Evolutionary conservation across 1,140 invertebrate species (phyloP), one percentile per base, ranked within the genome.

Genomic region (Hylaeus volcanicus): DNA sequence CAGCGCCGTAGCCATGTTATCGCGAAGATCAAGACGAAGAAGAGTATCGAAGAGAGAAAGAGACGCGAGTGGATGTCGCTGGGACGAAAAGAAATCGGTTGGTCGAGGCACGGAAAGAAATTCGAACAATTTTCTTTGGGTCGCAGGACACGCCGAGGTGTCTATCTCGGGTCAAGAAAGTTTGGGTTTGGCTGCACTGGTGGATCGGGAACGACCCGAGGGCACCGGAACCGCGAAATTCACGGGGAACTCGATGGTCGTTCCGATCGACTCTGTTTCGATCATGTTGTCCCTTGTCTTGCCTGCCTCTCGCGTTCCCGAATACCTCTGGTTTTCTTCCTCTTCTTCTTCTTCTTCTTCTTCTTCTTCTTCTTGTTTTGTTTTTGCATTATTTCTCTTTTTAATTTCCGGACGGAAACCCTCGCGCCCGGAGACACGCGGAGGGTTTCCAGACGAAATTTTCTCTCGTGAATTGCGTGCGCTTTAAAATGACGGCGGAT

Each of bases 1-100:
- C 90, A 89, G 89, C 91, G 85, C 84, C 86, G 84, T 74, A 86
- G 51, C 77, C 82, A 56, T 84, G 45, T 83, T 39, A 70, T 88
- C 64, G 82, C 63, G 64, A 87, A 82, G 61, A 77, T 75, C 26
- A 70, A 79, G 60, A 84, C 64, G 79, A 84, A 70, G 79, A 72
- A 74, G 83, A 76, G 77, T 43, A 73, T 64, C 58, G 58, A 63
- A 60, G 48, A 26, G 60, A 73, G 15, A 45, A 6, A 48, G 43
- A 48, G 43, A 37, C 2, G 3, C 3, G 9, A 12, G 37, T 41
- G 37, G 39, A 60, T 70, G 48, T 51, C 15, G n/a, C n/a, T 11
- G 55, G 55, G 12, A 6, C 14, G 56, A 26, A 48, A 60, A 79
- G 15, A 69, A 79, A 74, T 64, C 71, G n/a, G 4, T 9, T 12